These are phyloP conservation scores for Cyprinodon variegatus DNA, from an alignment of 2,113 vertebrate species.

Conservation along the genomic window DNA sequence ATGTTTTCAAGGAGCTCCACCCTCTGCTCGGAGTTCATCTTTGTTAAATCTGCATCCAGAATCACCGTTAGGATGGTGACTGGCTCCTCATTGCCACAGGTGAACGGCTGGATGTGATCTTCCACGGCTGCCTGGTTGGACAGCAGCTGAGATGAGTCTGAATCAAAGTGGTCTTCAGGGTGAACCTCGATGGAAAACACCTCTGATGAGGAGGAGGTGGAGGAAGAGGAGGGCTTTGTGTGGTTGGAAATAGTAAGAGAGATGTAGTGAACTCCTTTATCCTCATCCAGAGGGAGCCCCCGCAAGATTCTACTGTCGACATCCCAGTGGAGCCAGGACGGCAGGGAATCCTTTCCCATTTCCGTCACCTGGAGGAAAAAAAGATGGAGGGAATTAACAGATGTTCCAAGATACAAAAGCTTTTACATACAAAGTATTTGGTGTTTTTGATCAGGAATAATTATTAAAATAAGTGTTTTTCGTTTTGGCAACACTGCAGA, in stretches of 20 bases:
- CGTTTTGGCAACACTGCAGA: not conserved
- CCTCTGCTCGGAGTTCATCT: conserved; percentile 92
- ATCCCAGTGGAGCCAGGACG: conserved; percentile 94
- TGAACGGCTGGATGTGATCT: conserved; percentile 73
- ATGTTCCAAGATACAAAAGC: not conserved
- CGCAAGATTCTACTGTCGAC: conserved; percentile 78
- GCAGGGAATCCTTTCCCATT: conserved; percentile 87
- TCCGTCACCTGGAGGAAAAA: conserved; percentile 84
- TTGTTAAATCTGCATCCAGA: conserved; percentile 94
- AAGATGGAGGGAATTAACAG: not conserved
- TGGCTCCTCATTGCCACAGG: conserved; percentile 86
- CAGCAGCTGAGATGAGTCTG: conserved; percentile 77
- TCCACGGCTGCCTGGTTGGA: conserved; percentile 70
- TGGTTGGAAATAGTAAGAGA: conserved; percentile 83
- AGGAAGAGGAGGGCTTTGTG: conserved; percentile 64
- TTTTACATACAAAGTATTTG: not conserved
- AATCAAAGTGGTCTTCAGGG: conserved; percentile 89
- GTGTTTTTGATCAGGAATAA: not conserved
- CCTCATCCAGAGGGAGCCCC: conserved; percentile 91
- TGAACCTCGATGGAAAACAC: conserved; percentile 94
- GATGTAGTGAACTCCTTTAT: conserved; percentile 95
- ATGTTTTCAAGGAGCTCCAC: conserved; percentile 88
- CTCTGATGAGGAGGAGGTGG: conserved; percentile 66
- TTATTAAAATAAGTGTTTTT: not conserved
- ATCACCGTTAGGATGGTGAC: conserved; percentile 95